A percentile compares a stretch with the other conserved stretches of the same genome.
phyloP scores from a whole-genome alignment of 2,797 vertebrate species.

The Eremophila alpestris region DNA sequence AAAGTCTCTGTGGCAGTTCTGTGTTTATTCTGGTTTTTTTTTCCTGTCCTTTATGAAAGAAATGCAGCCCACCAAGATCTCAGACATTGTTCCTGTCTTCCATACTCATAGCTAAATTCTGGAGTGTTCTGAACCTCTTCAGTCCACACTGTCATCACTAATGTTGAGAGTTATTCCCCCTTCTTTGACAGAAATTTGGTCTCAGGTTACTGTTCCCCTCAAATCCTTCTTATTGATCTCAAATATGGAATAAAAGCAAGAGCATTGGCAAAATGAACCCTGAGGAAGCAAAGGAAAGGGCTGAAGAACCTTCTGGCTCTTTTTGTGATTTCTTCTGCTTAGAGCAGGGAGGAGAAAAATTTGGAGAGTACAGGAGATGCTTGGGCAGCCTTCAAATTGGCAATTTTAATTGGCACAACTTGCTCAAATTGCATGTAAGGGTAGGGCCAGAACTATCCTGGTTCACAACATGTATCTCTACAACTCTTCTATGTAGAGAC shows the following conservation, averaged over 20 bases:
- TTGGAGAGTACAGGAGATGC: background rate
- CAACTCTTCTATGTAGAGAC: accelerated
- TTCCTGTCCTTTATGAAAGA: background rate
- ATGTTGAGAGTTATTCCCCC: background rate
- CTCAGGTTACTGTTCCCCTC: background rate
- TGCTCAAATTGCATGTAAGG: background rate
- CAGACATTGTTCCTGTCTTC: background rate
- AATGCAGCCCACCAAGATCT: background rate
- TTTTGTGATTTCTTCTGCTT: background rate
- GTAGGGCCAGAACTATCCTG: background rate
- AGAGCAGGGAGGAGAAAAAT: background rate
- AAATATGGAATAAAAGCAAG: background rate
- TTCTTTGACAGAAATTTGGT: background rate
- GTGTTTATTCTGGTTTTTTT: background rate
- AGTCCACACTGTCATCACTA: background rate
- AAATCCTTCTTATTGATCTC: background rate
- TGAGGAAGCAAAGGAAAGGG: background rate
- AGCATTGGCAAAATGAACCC: background rate
- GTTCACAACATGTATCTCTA: background rate
- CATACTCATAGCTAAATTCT: background rate
- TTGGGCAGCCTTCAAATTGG: background rate
- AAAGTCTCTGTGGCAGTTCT: background rate
- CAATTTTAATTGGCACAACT: background rate
- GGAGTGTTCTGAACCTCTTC: background rate
- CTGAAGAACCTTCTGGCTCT: background rate